Percentiles rank a stretch among this genome's conserved stretches.
Conservation (phyloP, 2,888 invertebrate species). For the Dolichopus griseipennis region DNA sequence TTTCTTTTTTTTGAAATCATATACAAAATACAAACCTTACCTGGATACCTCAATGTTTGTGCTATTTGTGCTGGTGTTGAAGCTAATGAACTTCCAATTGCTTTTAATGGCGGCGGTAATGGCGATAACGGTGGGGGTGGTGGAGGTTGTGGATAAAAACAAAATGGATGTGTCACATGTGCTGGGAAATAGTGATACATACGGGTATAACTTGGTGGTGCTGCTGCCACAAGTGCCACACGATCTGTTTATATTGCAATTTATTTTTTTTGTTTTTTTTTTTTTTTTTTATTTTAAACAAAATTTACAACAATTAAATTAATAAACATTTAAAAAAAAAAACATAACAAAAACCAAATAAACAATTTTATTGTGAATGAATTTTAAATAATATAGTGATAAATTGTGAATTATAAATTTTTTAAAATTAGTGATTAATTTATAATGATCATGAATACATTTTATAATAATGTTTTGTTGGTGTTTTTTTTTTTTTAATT, state of each 20-base stretch:
- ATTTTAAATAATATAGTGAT: neutral
- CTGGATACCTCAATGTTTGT: constrained; percentile 44
- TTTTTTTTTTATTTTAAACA: constrained; percentile 14
- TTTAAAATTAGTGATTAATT: too few relatives aligned
- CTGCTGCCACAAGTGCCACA: constrained; percentile 53
- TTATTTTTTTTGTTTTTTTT: constrained; percentile 17
- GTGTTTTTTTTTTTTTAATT: too few relatives aligned
- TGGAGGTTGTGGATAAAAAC: constrained; percentile 44
- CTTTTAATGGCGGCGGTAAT: constrained; percentile 40
- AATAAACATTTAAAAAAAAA: neutral
- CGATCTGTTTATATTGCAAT: constrained; percentile 48
- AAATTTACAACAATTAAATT: neutral
- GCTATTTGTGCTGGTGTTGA: constrained; percentile 42
- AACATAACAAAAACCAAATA: neutral
- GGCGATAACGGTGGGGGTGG: constrained; percentile 27
- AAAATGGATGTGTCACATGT: constrained; percentile 47
- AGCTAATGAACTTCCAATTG: constrained; percentile 35
- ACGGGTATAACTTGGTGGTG: constrained; percentile 54
- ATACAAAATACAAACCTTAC: constrained; percentile 30
- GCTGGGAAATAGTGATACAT: constrained; percentile 53
- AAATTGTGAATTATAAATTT: too few relatives aligned
- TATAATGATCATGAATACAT: too few relatives aligned
- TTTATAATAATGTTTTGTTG: too few relatives aligned
- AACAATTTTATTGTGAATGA: neutral
- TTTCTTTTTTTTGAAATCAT: neutral